phyloP scores from a whole-genome alignment of 2,888 invertebrate species.

The Orchesella flavescens region DNA sequence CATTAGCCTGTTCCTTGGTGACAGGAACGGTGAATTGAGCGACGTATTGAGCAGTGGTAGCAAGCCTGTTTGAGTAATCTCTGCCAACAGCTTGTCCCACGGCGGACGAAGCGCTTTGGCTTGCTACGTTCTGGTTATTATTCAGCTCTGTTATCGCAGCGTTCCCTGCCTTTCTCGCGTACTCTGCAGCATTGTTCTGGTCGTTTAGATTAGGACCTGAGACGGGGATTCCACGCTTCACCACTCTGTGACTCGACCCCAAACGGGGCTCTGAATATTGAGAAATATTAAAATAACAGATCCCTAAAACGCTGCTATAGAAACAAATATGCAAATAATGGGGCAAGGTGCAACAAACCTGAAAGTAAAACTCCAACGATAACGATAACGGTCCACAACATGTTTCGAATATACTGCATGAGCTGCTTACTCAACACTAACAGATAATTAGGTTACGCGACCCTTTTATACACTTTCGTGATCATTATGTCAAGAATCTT shows the following conservation, averaged over 20 bases:
- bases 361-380: neutral
- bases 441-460: too few relatives aligned
- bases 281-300: too few relatives aligned
- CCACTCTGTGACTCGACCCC: neutral
- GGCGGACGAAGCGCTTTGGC: conserved; percentile 69
- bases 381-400: neutral
- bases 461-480: too few relatives aligned
- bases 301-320: too few relatives aligned
- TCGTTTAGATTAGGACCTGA: neutral
- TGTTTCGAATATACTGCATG: too few relatives aligned
- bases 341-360: neutral
- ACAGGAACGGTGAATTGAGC: conserved; percentile 71
- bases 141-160: conserved; percentile 22
- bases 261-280: neutral
- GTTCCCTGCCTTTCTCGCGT: conserved; percentile 12
- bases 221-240: conserved; percentile 30
- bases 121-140: conserved; percentile 51
- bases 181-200: neutral
- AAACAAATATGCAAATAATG: too few relatives aligned
- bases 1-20: conserved; percentile 68
- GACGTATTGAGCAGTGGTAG: conserved; percentile 70
- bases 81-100: conserved; percentile 69
- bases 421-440: too few relatives aligned
- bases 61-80: conserved; percentile 70
- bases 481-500: too few relatives aligned